A percentile compares a stretch with the other conserved stretches of the same genome.
phyloP scores from a whole-genome alignment of 92 coral and sea anemone species.

The Epizoanthus ramosus region DNA sequence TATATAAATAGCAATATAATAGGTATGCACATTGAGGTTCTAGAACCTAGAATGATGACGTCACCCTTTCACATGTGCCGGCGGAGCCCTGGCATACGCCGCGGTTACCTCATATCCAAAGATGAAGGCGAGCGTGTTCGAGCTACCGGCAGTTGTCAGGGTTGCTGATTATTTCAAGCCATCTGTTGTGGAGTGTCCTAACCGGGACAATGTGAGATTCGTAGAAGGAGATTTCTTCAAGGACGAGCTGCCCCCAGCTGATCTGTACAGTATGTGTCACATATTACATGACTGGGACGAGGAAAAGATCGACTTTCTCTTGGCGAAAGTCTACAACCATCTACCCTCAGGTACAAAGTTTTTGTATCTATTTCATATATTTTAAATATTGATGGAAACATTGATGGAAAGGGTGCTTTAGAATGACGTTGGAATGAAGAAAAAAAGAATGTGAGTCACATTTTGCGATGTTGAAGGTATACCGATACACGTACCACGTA shows the following conservation, averaged over 20 bases:
- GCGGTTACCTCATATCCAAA: conserved; percentile 44
- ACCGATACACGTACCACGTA: too few relatives aligned
- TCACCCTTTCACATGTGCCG: conserved; percentile 23
- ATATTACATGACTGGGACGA: conserved; percentile 46
- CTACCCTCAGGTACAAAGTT: conserved; percentile 40
- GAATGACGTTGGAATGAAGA: too few relatives aligned
- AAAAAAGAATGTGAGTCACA: too few relatives aligned
- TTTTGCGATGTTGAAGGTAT: too few relatives aligned
- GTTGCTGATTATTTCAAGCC: conserved; percentile 45
- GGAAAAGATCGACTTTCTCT: conserved; percentile 25
- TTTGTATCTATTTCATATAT: not conserved
- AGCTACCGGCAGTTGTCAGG: conserved; percentile 44
- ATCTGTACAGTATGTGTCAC: conserved; percentile 40
- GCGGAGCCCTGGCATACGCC: conserved; percentile 50
- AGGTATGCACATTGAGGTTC: too few relatives aligned
- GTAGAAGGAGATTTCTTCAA: conserved; percentile 46
- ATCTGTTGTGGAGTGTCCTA: conserved; percentile 19
- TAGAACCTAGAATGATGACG: too few relatives aligned
- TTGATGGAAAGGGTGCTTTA: too few relatives aligned
- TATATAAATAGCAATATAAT: too few relatives aligned
- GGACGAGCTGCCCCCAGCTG: conserved; percentile 37
- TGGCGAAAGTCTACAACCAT: conserved; percentile 30
- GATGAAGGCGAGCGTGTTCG: conserved; percentile 43
- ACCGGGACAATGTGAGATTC: conserved; percentile 32
- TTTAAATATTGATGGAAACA: too few relatives aligned